phyloP scores from a whole-genome alignment of 37 sponge, comb jelly and placozoan species.

The Tethya wilhelma region DNA sequence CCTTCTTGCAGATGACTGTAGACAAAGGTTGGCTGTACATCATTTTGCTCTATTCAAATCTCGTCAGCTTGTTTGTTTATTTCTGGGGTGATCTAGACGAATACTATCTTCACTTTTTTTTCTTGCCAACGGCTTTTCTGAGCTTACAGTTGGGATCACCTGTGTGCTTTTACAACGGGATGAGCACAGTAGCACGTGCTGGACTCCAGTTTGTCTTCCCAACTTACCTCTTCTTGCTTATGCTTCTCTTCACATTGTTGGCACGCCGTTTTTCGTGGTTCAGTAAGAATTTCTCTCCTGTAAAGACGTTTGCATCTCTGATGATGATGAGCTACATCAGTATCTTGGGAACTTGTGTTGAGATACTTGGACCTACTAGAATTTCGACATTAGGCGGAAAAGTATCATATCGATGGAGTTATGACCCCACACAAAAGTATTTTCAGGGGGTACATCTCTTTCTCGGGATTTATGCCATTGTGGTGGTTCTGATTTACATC shows the following conservation, averaged over 20 bases:
- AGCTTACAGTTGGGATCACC: constrained; percentile 38
- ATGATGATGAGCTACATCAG: constrained; percentile 33
- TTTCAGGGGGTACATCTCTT: constrained; percentile 34
- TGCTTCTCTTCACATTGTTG: constrained; percentile 12
- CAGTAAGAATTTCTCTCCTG: constrained; percentile 19
- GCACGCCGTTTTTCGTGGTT: neutral
- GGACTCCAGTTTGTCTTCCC: constrained; percentile 51
- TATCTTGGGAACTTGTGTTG: constrained; percentile 20
- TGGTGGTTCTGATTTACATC: constrained; percentile 39
- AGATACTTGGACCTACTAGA: constrained; percentile 10
- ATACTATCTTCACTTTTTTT: neutral
- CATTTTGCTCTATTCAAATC: constrained; percentile 38
- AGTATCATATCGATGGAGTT: constrained; percentile 24
- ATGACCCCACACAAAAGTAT: constrained; percentile 47
- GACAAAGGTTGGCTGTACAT: constrained; percentile 39
- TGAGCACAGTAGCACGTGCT: constrained; percentile 30
- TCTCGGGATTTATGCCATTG: neutral
- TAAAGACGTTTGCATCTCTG: constrained; percentile 46
- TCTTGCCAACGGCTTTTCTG: constrained; percentile 19
- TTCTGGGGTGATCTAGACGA: neutral
- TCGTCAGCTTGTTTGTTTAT: neutral
- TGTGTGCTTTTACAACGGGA: constrained; percentile 50
- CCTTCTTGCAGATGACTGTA: constrained; percentile 26
- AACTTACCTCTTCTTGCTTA: constrained; percentile 43
- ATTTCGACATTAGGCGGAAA: neutral